These are phyloP conservation scores for Ctenopoma multispine DNA, from an alignment of 2,797 vertebrate genomes.

Conservation along the genomic window DNA sequence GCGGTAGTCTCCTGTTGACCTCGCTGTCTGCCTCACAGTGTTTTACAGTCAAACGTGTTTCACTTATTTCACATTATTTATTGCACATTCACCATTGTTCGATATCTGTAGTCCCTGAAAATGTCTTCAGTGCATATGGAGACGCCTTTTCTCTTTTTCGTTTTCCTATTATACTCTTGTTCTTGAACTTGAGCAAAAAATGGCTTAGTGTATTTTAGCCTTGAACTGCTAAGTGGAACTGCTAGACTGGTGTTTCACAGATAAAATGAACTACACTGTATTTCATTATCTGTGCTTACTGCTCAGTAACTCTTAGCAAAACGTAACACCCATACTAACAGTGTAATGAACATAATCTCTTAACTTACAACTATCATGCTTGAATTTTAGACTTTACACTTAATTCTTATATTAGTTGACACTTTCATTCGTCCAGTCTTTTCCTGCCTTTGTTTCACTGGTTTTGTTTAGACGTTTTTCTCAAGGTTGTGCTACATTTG, in stretches of 20 bases:
- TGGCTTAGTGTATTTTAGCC: constrained; percentile 30
- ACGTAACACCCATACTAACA: constrained; percentile 17
- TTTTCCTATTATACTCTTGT: constrained; percentile 9
- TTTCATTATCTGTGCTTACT: constrained; percentile 24
- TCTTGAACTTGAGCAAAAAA: constrained; percentile 3
- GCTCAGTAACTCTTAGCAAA: constrained; percentile 25
- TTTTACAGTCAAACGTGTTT: constrained; percentile 20
- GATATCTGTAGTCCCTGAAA: background rate
- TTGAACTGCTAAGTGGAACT: constrained; percentile 49
- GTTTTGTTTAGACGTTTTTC: constrained; percentile 60
- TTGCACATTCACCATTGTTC: background rate
- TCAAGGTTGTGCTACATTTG: constrained; percentile 65
- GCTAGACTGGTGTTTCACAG: constrained; percentile 20
- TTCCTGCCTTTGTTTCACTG: constrained; percentile 62
- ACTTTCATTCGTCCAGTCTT: constrained; percentile 35
- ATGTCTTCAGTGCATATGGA: background rate
- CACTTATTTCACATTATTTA: constrained; percentile 16
- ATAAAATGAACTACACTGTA: constrained; percentile 33
- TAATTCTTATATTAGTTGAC: background rate
- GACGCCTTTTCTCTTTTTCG: background rate
- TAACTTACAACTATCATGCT: background rate
- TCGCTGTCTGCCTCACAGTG: constrained; percentile 25
- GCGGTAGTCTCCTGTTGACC: constrained; percentile 33
- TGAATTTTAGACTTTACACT: background rate
- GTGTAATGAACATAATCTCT: background rate